Conservation (phyloP, 53 echinoderm and acorn worm genomes). For the Crossaster papposus region DNA sequence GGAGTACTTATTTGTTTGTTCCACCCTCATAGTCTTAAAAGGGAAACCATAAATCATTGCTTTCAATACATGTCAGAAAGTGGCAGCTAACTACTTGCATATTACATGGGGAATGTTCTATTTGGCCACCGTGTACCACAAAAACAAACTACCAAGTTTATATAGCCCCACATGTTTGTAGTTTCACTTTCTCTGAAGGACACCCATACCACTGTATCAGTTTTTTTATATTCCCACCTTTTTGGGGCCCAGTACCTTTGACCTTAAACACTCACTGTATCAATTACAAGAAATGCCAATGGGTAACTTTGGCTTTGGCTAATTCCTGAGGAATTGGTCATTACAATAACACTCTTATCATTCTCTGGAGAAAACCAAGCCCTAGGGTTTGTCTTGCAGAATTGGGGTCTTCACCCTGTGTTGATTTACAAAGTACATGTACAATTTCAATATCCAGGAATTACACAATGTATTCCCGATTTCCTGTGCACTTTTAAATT, state of each 20-base stretch:
- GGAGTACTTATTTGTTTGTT: no score
- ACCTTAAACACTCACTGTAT: background rate
- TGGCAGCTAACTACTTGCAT: background rate
- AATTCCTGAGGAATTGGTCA: constrained; percentile 22
- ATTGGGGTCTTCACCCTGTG: background rate
- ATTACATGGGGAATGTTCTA: background rate
- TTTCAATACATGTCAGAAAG: background rate
- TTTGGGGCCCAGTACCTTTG: constrained; percentile 10
- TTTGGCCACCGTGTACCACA: background rate
- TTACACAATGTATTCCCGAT: no score
- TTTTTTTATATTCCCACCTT: background rate
- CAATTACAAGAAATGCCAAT: constrained; percentile 33
- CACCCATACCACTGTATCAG: background rate
- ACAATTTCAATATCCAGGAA: no score
- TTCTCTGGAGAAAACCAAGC: background rate
- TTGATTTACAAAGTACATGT: background rate
- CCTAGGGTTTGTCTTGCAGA: no score
- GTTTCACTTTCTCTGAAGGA: constrained; percentile 35
- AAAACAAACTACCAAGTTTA: background rate
- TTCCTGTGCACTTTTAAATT: no score
- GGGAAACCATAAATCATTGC: background rate
- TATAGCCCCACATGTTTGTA: constrained; percentile 21
- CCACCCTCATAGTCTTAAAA: no score
- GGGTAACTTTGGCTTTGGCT: constrained; percentile 10
- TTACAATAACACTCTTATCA: constrained; percentile 41